Evolutionary conservation across 2,113 vertebrate genomes (phyloP).

Genomic region (Mirza zaza): DNA sequence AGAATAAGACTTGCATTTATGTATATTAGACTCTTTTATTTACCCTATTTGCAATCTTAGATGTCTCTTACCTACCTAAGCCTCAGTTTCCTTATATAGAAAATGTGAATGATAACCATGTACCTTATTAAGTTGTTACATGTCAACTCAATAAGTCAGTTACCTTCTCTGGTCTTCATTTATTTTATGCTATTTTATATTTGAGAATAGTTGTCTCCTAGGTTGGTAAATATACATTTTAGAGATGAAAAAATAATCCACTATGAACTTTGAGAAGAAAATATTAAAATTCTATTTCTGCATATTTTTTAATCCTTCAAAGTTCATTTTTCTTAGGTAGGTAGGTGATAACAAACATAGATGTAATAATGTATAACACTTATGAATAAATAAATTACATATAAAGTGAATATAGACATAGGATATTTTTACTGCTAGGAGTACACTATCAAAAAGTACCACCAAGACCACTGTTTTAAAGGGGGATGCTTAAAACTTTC

Average conservation of each 20-base stretch:
- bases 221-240: background rate
- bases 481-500: background rate
- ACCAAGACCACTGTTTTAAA: background rate
- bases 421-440: background rate
- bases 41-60: background rate
- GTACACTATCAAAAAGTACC: background rate
- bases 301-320: background rate
- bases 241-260: background rate
- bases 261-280: background rate
- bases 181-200: background rate
- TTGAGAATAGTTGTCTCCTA: background rate
- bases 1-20: background rate
- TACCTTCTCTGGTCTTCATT: background rate
- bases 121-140: background rate
- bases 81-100: constrained; percentile 1
- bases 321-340: background rate
- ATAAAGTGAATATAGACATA: background rate
- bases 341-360: background rate
- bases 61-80: background rate
- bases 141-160: background rate
- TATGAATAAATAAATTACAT: background rate
- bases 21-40: background rate
- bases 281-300: background rate
- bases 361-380: background rate
- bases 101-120: background rate